Conservation (phyloP, 2,797 vertebrate species). For the Lepilemur septentrionalis region DNA sequence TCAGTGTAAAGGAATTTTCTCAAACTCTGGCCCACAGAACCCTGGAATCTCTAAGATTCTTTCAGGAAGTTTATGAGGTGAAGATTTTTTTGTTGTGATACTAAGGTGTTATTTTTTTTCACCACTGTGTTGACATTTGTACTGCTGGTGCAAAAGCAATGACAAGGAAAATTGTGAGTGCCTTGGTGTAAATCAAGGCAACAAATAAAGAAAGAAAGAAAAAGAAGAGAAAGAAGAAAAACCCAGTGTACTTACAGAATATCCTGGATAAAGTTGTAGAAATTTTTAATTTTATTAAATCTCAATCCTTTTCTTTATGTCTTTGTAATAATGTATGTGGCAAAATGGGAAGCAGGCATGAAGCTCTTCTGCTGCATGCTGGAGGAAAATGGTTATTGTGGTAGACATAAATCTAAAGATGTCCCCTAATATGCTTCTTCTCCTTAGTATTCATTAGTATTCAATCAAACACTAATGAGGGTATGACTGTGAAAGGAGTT, state of each 20-base stretch:
- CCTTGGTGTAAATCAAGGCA: background rate
- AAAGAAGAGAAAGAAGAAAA: background rate
- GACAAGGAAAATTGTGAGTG: background rate
- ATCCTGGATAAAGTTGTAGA: background rate
- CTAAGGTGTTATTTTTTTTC: background rate
- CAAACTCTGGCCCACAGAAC: background rate
- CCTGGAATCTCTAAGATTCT: background rate
- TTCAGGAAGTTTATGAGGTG: background rate
- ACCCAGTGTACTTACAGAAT: background rate
- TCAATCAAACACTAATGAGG: background rate
- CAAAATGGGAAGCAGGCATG: background rate
- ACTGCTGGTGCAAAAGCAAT: background rate
- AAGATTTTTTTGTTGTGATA: background rate
- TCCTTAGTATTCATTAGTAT: background rate
- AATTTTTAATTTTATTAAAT: background rate
- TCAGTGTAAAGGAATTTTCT: background rate
- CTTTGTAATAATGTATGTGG: background rate
- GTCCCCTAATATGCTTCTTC: background rate
- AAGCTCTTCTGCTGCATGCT: background rate
- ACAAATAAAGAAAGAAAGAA: background rate
- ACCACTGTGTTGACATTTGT: background rate
- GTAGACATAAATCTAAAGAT: background rate
- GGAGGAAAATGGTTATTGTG: too few relatives aligned
- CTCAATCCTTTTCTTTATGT: background rate
- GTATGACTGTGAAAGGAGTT: background rate